Conservation (phyloP, 37 sponge, comb jelly and placozoan genomes). For the Cliona cf. orientalis region DNA sequence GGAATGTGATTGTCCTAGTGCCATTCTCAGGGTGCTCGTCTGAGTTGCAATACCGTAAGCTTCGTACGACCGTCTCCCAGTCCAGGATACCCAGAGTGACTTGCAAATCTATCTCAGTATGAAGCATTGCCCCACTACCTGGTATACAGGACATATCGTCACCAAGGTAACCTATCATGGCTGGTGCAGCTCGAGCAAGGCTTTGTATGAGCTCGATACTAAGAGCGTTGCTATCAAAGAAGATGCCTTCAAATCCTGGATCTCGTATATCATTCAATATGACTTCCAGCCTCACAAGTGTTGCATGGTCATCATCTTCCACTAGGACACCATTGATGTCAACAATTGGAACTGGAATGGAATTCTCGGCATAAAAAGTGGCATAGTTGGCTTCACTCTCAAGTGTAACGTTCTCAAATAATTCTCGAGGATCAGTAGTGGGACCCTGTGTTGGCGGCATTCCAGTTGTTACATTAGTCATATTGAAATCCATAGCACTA, state of each 20-base stretch:
- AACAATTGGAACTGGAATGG: slow-evolving; percentile 50
- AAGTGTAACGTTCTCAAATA: slow-evolving; percentile 8
- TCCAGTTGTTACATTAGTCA: background rate
- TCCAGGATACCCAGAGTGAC: slow-evolving; percentile 39
- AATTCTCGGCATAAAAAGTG: slow-evolving; percentile 55
- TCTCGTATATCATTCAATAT: slow-evolving; percentile 54
- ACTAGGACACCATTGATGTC: slow-evolving; percentile 35
- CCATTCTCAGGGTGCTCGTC: slow-evolving; percentile 76
- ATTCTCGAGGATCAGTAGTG: background rate
- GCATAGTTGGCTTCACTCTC: slow-evolving; percentile 9
- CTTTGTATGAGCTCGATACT: background rate
- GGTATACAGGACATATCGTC: slow-evolving; percentile 35
- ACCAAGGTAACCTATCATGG: slow-evolving; percentile 19
- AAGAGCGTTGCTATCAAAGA: slow-evolving; percentile 51
- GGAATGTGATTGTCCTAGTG: slow-evolving; percentile 62
- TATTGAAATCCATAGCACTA: background rate
- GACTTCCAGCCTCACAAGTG: slow-evolving; percentile 37
- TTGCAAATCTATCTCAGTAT: slow-evolving; percentile 23
- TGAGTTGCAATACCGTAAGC: slow-evolving; percentile 84
- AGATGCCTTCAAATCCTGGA: slow-evolving; percentile 66
- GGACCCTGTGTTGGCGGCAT: background rate
- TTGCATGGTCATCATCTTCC: slow-evolving; percentile 82
- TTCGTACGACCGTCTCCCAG: slow-evolving; percentile 53
- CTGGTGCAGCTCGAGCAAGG: background rate
- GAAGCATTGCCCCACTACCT: background rate